Base-by-base conservation (phyloP, 2,113 vertebrate species). In the Oceanodroma tethys region DNA sequence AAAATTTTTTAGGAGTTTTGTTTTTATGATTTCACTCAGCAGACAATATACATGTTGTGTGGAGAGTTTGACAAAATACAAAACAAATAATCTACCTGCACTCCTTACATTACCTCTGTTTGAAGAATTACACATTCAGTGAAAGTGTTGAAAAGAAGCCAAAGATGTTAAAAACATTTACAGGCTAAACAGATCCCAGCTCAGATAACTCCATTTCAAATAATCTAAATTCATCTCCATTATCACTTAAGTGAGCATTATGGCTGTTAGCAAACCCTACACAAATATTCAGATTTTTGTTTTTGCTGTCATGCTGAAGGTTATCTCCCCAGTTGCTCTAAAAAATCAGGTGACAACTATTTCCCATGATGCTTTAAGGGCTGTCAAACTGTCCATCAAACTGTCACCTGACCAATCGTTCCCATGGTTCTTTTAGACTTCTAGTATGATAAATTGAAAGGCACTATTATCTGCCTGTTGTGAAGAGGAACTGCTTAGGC, bases 351-450 rank as follows among this genome's bases (percentile, higher is more conserved):
- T 99, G 99, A 99, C 99, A 99, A 98, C 99, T 98, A 98, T 99
- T 98, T 99, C 99, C 99, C 99, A 98, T 99, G 99, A 99, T 99
- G 99, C 99, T 98, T 97, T 98, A 98, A 98, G 98, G 98, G 98
- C 99, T 99, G 99, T 99, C 99, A 99, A 99, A 98, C 98, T 99
- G 99, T 99, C 99, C 98, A 98, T 99, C 99, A 99, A 98, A 88
- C 98, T 99, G 99, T 98, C 99, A 99, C 98, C 98, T 99, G 99
- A 99, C 99, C 99, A 98, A 91, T 98, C 98, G 98, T 98, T 99
- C 99, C 99, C 99, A 98, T 98, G 99, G 98, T 99, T 99, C 98
- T 98, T 94, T 97, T 96, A 98, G 98, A 98, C 98, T 98, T 96
- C 93, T 96, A 96, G 94, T 98, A 98, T 98, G 98, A 98, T 98